Percentiles rank a stretch among this genome's conserved stretches.
These are phyloP conservation scores for Craterocephalus amniculus DNA, from an alignment of 2,797 vertebrate species.

Conservation along the genomic window DNA sequence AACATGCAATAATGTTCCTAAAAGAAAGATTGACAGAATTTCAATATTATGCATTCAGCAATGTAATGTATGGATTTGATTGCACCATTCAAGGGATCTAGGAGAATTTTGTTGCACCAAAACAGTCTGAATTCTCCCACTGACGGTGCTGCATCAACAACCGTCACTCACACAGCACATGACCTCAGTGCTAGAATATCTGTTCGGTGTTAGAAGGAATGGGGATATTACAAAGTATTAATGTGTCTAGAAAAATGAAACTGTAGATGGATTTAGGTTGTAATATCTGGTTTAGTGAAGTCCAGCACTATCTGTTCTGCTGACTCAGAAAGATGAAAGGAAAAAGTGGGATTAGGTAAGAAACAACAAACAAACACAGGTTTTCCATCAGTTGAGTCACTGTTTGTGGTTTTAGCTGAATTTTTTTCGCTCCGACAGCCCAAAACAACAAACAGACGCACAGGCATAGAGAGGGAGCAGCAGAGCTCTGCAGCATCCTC, in stretches of 20 bases:
- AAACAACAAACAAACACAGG: too few relatives aligned
- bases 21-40: neutral
- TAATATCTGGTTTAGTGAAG: neutral
- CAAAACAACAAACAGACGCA: neutral
- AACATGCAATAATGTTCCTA: neutral
- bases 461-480: too few relatives aligned
- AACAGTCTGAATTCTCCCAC: too few relatives aligned
- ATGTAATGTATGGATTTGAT: too few relatives aligned
- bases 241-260: neutral
- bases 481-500: conserved; percentile 22
- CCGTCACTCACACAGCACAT: too few relatives aligned
- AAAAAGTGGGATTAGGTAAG: neutral
- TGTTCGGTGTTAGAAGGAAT: too few relatives aligned
- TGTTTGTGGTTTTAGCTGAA: neutral
- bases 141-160: neutral
- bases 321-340: neutral
- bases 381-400: neutral
- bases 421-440: neutral
- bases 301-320: too few relatives aligned
- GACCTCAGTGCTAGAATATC: too few relatives aligned
- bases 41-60: neutral
- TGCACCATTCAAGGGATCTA: too few relatives aligned
- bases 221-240: too few relatives aligned
- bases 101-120: too few relatives aligned
- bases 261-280: neutral